phyloP scores from a whole-genome alignment of 1,140 invertebrate species.

The Diprion similis region DNA sequence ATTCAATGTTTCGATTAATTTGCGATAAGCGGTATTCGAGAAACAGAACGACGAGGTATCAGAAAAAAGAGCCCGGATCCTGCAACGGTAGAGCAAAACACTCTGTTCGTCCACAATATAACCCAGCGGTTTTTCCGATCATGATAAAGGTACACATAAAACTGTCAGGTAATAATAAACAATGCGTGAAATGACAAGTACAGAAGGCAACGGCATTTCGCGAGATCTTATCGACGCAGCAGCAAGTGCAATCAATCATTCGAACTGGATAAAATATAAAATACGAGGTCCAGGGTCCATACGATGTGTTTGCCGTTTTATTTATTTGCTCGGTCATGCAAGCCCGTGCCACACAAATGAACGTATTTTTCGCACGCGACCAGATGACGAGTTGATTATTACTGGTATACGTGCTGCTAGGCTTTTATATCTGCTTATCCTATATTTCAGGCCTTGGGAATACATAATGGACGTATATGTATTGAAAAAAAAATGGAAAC shows the following conservation, averaged over 20 bases:
- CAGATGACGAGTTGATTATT: constrained; percentile 41
- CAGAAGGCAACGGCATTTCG: constrained; percentile 45
- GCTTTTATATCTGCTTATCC: not conserved
- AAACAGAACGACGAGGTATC: no score
- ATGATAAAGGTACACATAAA: constrained; percentile 39
- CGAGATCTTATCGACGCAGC: constrained; percentile 50
- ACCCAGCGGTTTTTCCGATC: not conserved
- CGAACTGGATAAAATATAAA: constrained; percentile 56
- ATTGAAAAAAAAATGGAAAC: no score
- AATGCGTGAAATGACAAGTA: constrained; percentile 61
- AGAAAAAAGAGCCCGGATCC: no score
- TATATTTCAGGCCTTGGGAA: constrained; percentile 9
- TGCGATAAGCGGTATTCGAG: no score
- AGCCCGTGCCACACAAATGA: constrained; percentile 46
- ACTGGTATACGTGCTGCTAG: constrained; percentile 15
- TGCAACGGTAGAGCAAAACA: no score
- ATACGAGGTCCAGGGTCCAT: constrained; percentile 39
- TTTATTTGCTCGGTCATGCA: constrained; percentile 60
- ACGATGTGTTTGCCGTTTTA: constrained; percentile 47
- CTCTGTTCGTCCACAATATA: no score
- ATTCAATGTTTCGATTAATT: no score
- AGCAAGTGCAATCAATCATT: constrained; percentile 57
- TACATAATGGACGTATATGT: not conserved
- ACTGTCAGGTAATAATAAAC: constrained; percentile 58
- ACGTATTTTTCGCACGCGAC: constrained; percentile 58